A percentile compares a stretch with the other conserved stretches of the same genome.
These are phyloP conservation scores for Drymonia ruficornis DNA, from an alignment of 2,888 invertebrate species.

Conservation along the genomic window DNA sequence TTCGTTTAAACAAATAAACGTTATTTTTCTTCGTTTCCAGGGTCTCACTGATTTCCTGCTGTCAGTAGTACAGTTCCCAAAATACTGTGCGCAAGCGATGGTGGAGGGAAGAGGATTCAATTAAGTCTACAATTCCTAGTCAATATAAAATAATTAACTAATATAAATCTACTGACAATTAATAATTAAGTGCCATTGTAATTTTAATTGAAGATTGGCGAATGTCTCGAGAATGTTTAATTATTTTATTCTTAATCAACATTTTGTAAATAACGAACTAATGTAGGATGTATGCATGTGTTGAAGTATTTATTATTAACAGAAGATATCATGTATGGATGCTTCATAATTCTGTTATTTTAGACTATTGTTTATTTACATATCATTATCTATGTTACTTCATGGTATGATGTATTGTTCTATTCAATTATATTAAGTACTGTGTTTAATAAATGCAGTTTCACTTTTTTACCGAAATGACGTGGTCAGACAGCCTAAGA, in stretches of 20 bases:
- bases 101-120: slow-evolving; percentile 84
- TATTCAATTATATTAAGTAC: background rate
- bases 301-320: background rate
- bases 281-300: background rate
- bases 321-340: background rate
- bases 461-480: background rate
- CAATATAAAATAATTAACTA: slow-evolving; percentile 17
- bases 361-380: slow-evolving; percentile 1
- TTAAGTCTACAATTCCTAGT: slow-evolving; percentile 38
- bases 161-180: slow-evolving; percentile 1
- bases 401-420: background rate
- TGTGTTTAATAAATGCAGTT: background rate
- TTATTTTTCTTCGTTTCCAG: slow-evolving; percentile 73
- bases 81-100: slow-evolving; percentile 89
- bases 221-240: slow-evolving; percentile 1
- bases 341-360: background rate
- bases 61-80: slow-evolving; percentile 88
- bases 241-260: background rate
- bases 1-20: too few species aligned
- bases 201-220: background rate
- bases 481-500: too few species aligned
- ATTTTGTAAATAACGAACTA: slow-evolving; percentile 2
- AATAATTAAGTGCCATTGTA: slow-evolving; percentile 14
- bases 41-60: slow-evolving; percentile 87
- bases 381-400: background rate